Evolutionary conservation across 2,888 invertebrate genomes (phyloP).

Genomic region (Drosophila borborema): DNA sequence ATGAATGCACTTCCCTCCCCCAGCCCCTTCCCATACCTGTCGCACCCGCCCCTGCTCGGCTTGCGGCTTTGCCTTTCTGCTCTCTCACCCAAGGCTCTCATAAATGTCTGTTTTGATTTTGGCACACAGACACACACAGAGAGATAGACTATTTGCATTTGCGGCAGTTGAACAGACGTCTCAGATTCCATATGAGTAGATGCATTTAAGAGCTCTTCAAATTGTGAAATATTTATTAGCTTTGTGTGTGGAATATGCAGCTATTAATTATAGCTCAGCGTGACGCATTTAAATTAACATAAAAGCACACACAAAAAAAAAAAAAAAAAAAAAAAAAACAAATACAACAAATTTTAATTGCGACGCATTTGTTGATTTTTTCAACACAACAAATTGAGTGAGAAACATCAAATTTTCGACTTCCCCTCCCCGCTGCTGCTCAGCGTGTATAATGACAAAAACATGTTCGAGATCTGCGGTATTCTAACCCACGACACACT

Average conservation of each 20-base stretch:
- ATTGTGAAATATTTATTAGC: slow-evolving; percentile 68
- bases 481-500: slow-evolving; percentile 57
- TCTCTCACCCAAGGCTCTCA: slow-evolving; percentile 1
- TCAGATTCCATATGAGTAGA: slow-evolving; percentile 36
- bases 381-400: slow-evolving; percentile 75
- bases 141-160: slow-evolving; percentile 44
- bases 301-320: slow-evolving; percentile 46
- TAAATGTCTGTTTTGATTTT: slow-evolving; percentile 58
- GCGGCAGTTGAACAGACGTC: slow-evolving; percentile 48
- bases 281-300: slow-evolving; percentile 74
- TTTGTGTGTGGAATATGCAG: slow-evolving; percentile 45
- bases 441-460: slow-evolving; percentile 53
- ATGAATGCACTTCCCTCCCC: slow-evolving; percentile 42
- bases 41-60: not conserved
- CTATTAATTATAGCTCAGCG: slow-evolving; percentile 56
- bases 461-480: slow-evolving; percentile 50
- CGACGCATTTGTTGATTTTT: slow-evolving; percentile 72
- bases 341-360: slow-evolving; percentile 64
- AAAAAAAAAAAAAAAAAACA: slow-evolving; percentile 23
- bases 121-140: slow-evolving; percentile 32
- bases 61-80: slow-evolving; percentile 25
- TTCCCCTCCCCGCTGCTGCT: not conserved
- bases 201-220: slow-evolving; percentile 32
- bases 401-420: slow-evolving; percentile 73
- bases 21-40: too few relatives aligned